Evolutionary conservation across 2,888 invertebrate species (phyloP).

Genomic region (Pristionchus maxplancki): DNA sequence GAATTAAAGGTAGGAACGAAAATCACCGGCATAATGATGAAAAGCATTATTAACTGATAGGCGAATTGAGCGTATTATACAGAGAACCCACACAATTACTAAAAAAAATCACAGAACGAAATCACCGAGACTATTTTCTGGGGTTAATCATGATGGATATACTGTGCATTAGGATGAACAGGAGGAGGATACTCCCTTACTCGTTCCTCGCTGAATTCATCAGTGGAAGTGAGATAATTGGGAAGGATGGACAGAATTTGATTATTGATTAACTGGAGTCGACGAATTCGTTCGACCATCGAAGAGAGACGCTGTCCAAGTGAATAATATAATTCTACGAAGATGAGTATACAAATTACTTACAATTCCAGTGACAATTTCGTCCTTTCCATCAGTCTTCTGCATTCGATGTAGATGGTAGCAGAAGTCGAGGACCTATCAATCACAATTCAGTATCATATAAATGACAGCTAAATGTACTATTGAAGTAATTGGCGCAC

Average conservation of each 20-base stretch:
- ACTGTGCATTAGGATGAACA: slow-evolving; percentile 82
- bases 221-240: slow-evolving; percentile 92
- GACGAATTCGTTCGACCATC: slow-evolving; percentile 96
- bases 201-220: slow-evolving; percentile 92
- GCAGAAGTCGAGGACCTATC: slow-evolving; percentile 97
- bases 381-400: slow-evolving; percentile 95
- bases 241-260: slow-evolving; percentile 80
- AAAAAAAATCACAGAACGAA: not conserved
- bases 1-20: slow-evolving; percentile 25
- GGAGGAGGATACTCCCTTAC: slow-evolving; percentile 97
- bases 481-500: slow-evolving; percentile 39
- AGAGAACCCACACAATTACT: not conserved
- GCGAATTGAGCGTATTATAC: slow-evolving; percentile 25
- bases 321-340: not conserved
- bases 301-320: slow-evolving; percentile 88
- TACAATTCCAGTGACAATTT: slow-evolving; percentile 90
- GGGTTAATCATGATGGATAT: not conserved
- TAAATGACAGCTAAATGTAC: not conserved
- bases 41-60: slow-evolving; percentile 20
- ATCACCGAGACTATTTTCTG: slow-evolving; percentile 1
- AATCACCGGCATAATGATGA: not conserved
- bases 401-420: slow-evolving; percentile 97
- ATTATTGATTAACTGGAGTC: slow-evolving; percentile 97
- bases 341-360: slow-evolving; percentile 17
- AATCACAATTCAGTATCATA: not conserved